Percentiles rank a stretch among this genome's conserved stretches.
Conservation (phyloP, 2,888 invertebrate species). For the Xanthorhoe designata region DNA sequence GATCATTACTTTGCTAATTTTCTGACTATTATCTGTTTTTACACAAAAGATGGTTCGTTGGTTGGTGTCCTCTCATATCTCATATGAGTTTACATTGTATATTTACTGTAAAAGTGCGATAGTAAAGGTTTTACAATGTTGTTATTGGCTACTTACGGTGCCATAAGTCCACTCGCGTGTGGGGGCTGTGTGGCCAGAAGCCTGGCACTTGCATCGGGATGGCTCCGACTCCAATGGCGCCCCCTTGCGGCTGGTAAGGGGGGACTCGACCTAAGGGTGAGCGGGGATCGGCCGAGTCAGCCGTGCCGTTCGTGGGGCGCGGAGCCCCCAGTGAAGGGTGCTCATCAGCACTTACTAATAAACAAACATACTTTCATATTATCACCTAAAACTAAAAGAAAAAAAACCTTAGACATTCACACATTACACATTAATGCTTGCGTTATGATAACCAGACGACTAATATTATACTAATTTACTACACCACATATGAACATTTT, state of each 20-base stretch:
- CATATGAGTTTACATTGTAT: too few relatives aligned
- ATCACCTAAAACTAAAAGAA: too few relatives aligned
- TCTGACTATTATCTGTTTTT: too few relatives aligned
- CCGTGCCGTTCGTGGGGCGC: conserved; percentile 66
- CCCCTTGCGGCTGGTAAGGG: conserved; percentile 81
- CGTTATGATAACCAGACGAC: too few relatives aligned
- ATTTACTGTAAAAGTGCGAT: too few relatives aligned
- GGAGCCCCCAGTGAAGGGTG: conserved; percentile 47
- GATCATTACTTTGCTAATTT: too few relatives aligned
- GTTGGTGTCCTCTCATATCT: too few relatives aligned
- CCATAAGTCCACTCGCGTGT: conserved; percentile 71
- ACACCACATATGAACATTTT: too few relatives aligned
- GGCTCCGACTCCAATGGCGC: conserved; percentile 73
- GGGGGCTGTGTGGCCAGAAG: conserved; percentile 70
- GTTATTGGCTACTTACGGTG: conserved; percentile 64
- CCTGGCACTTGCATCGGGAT: conserved; percentile 63
- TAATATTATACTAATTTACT: too few relatives aligned
- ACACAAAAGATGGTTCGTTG: neutral
- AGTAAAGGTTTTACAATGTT: neutral
- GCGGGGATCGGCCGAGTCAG: conserved; percentile 68
- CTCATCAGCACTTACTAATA: conserved; percentile 63
- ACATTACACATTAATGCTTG: too few relatives aligned
- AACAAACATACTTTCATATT: neutral
- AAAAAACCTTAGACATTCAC: too few relatives aligned
- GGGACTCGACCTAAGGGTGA: conserved; percentile 76